Evolutionary conservation across 2,888 invertebrate genomes (phyloP).

Genomic region (Spisula subtruncata): DNA sequence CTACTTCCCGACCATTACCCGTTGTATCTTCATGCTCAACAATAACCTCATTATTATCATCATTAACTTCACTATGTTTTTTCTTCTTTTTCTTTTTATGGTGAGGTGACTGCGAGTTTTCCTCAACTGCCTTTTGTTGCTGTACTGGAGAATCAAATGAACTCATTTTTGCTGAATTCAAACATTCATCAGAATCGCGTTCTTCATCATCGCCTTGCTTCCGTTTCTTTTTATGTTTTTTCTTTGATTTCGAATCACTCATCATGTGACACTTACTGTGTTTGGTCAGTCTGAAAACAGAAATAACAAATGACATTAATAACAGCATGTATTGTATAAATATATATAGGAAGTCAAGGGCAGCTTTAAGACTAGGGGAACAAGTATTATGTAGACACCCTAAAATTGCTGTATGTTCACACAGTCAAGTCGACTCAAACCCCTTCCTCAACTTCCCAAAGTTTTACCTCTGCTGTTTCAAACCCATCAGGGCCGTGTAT

Average conservation of each 20-base stretch:
- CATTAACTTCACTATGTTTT: conserved; percentile 23
- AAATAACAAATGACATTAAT: background rate
- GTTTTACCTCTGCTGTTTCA: too few species aligned
- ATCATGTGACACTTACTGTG: background rate
- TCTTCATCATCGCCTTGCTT: conserved; percentile 17
- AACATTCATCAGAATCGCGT: background rate
- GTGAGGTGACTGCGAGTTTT: conserved; percentile 46
- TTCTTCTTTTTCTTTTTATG: conserved; percentile 61
- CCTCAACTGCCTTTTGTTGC: conserved; percentile 24
- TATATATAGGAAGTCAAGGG: too few species aligned
- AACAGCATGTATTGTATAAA: too few species aligned
- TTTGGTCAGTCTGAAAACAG: background rate
- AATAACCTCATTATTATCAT: background rate
- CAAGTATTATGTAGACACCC: too few species aligned
- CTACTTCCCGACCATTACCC: conserved; percentile 38
- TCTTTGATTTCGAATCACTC: conserved; percentile 8
- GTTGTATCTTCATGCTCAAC: conserved; percentile 11
- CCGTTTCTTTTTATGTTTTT: conserved; percentile 45
- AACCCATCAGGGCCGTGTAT: too few species aligned
- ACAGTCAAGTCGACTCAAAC: too few species aligned
- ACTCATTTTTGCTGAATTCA: background rate
- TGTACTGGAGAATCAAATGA: background rate
- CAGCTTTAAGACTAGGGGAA: too few species aligned
- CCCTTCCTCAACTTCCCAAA: too few species aligned
- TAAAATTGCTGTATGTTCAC: too few species aligned